Conservation (phyloP, 2,888 invertebrate species). For the Clitarchus hookeri region DNA sequence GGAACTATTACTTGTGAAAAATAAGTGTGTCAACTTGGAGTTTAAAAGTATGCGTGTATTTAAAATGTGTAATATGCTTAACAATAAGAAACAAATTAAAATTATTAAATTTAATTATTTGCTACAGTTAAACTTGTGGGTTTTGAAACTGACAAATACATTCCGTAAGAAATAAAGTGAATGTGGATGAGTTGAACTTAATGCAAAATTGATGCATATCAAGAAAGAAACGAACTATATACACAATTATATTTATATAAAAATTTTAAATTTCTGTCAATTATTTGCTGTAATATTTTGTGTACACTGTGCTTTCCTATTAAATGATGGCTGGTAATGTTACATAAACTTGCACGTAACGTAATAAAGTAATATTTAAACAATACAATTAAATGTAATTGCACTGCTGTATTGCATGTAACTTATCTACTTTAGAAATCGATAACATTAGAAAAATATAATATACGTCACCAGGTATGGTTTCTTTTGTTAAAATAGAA, state of each 20-base stretch:
- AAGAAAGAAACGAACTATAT: slow-evolving; percentile 3
- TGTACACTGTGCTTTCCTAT: slow-evolving; percentile 1
- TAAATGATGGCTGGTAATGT: background rate
- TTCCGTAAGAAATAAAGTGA: background rate
- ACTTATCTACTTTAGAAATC: background rate
- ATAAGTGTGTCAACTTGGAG: background rate
- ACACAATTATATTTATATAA: background rate
- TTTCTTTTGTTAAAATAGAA: background rate
- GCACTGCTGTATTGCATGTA: slow-evolving; percentile 9
- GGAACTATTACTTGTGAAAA: too few relatives aligned
- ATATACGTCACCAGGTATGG: background rate
- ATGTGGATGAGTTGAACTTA: background rate
- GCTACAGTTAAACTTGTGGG: background rate
- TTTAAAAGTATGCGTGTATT: background rate
- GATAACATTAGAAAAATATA: background rate
- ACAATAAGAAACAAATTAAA: background rate
- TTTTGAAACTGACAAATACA: background rate
- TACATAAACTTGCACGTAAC: background rate
- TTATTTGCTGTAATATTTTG: slow-evolving; percentile 10
- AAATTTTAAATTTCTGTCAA: background rate
- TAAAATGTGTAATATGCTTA: background rate
- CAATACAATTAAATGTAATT: background rate
- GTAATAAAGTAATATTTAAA: background rate
- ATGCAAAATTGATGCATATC: background rate
- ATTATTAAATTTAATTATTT: background rate